These are phyloP conservation scores for Sardinella longiceps DNA, from an alignment of 2,797 vertebrate species.

Conservation along the genomic window DNA sequence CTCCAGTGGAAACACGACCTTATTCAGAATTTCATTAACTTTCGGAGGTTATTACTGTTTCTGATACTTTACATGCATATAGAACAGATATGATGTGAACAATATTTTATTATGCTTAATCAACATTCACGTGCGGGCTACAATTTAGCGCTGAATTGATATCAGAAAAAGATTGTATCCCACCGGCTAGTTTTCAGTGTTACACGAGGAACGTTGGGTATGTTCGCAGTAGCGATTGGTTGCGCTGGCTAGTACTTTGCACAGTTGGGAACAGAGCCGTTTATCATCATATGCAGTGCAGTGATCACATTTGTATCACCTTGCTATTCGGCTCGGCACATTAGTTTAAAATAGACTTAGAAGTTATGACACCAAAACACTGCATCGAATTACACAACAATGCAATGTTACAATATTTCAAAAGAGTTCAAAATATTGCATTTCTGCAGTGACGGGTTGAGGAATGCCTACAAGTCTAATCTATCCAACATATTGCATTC, in stretches of 20 bases:
- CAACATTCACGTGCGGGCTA: neutral
- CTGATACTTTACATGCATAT: neutral
- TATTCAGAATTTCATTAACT: neutral
- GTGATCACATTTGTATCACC: no score
- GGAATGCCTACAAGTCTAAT: no score
- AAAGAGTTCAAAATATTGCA: no score
- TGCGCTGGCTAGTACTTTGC: neutral
- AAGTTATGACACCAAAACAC: no score
- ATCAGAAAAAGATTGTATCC: neutral
- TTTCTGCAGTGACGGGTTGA: no score
- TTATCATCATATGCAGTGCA: no score
- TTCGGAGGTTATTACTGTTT: neutral
- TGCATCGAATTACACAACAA: no score
- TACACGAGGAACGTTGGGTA: constrained; percentile 37
- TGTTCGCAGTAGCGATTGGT: neutral
- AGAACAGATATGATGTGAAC: neutral
- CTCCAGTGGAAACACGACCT: neutral
- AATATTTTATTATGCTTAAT: neutral
- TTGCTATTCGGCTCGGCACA: no score
- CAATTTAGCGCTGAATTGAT: neutral
- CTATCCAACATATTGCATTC: no score
- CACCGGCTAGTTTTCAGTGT: constrained; percentile 31
- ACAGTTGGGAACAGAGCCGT: no score
- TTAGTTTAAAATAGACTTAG: no score
- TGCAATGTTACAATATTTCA: no score